phyloP scores from a whole-genome alignment of 2,797 vertebrate genomes.

The Fringilla coelebs region DNA sequence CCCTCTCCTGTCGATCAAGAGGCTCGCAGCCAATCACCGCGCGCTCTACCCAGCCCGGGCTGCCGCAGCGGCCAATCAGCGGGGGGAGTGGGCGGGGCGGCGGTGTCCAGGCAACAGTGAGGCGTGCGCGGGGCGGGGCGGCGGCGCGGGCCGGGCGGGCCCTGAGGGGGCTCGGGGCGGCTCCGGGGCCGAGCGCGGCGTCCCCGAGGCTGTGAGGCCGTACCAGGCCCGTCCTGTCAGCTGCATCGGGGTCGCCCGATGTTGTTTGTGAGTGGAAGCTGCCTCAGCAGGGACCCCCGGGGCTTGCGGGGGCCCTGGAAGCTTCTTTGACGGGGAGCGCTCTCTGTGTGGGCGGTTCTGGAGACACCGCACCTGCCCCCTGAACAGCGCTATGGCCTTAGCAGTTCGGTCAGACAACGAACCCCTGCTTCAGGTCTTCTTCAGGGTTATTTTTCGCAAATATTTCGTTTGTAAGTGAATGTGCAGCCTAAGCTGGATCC shows the following conservation, averaged over 20 bases:
- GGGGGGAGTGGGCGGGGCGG: background rate
- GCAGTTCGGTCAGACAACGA: rapidly evolving
- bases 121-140: background rate
- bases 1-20: background rate
- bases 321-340: rapidly evolving
- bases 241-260: rapidly evolving
- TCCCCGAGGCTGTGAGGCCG: rapidly evolving
- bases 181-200: rapidly evolving
- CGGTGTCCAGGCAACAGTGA: background rate
- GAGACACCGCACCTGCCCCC: rapidly evolving
- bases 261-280: background rate
- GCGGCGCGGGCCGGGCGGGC: background rate
- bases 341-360: background rate
- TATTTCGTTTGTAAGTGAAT: background rate
- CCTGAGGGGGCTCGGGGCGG: background rate
- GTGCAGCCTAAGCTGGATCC: background rate
- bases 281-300: rapidly evolving
- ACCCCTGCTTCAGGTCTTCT: background rate
- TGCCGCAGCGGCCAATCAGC: background rate
- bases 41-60: rapidly evolving
- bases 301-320: background rate
- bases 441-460: background rate
- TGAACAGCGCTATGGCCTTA: rapidly evolving
- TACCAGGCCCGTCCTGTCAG: rapidly evolving
- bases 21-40: background rate